A percentile compares a stretch with the other conserved stretches of the same genome.
phyloP scores from a whole-genome alignment of 2,888 invertebrate genomes.

The Ceratothoa steindachneri region DNA sequence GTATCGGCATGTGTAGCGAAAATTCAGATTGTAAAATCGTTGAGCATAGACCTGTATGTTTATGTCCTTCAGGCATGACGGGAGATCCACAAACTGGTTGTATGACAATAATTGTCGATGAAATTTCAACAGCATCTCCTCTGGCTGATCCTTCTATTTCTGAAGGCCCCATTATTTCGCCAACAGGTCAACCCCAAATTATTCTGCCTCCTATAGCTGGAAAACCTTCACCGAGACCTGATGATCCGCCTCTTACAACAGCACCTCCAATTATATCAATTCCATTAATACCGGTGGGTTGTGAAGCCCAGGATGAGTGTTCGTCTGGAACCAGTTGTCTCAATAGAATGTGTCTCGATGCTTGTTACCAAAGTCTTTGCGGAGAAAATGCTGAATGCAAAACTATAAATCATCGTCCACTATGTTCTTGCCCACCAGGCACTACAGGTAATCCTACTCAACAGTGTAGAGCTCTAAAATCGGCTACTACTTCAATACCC shows the following conservation, averaged over 20 bases:
- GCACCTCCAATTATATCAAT: conserved; percentile 1
- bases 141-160: not conserved
- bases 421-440: conserved; percentile 57
- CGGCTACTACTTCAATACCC: conserved; percentile 11
- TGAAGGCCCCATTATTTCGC: not conserved
- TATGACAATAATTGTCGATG: conserved; percentile 12
- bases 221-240: conserved; percentile 51
- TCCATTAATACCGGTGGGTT: conserved; percentile 29
- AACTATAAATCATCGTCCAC: conserved; percentile 56
- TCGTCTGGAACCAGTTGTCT: conserved; percentile 60
- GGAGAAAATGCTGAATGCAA: conserved; percentile 52
- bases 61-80: conserved; percentile 58
- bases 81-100: conserved; percentile 55
- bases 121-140: not conserved
- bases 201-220: not conserved
- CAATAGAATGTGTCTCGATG: conserved; percentile 78
- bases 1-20: conserved; percentile 57
- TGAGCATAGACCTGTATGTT: conserved; percentile 58
- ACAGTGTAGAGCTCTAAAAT: conserved; percentile 28
- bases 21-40: conserved; percentile 50
- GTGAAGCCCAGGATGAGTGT: conserved; percentile 59
- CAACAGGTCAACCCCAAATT: not conserved
- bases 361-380: conserved; percentile 63
- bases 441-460: conserved; percentile 41
- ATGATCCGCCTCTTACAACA: conserved; percentile 58